phyloP scores from a whole-genome alignment of 2,797 vertebrate species.

The Sebastes trivittatus region DNA sequence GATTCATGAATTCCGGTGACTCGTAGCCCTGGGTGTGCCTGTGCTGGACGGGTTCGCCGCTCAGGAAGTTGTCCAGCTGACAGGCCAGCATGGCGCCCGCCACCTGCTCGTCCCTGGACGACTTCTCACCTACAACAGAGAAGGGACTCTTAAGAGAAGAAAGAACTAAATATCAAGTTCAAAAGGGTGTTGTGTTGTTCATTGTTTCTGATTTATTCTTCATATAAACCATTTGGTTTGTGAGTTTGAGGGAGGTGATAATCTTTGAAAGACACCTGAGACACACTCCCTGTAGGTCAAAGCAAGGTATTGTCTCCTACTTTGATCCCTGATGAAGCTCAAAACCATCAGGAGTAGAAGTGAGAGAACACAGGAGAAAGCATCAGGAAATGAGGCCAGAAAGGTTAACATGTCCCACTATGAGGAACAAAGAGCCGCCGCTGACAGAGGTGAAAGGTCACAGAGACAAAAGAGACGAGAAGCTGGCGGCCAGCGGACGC shows the following conservation, averaged over 20 bases:
- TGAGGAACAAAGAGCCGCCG: not conserved
- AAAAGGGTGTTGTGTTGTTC: not conserved
- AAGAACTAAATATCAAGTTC: not conserved
- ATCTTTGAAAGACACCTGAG: not conserved
- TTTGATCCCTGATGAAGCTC: not conserved
- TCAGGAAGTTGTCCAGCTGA: slow-evolving; percentile 88
- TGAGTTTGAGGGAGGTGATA: not conserved
- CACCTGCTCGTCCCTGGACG: slow-evolving; percentile 88
- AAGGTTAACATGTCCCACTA: not conserved
- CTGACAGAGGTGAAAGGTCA: not conserved
- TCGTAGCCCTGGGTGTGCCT: slow-evolving; percentile 90
- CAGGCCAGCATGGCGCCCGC: slow-evolving; percentile 90
- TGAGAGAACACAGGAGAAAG: not conserved
- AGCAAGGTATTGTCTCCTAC: not conserved
- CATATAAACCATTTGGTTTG: not conserved
- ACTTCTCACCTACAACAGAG: slow-evolving; percentile 84
- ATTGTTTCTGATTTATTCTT: not conserved
- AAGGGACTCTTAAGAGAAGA: not conserved
- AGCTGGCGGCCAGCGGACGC: not conserved
- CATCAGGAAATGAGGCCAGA: not conserved
- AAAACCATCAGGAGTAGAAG: not conserved
- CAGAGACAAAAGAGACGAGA: not conserved
- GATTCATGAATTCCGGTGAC: slow-evolving; percentile 87
- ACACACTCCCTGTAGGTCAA: not conserved
- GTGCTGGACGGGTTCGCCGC: slow-evolving; percentile 88